Evolutionary conservation across 2,888 invertebrate species (phyloP), one percentile per base, ranked within the genome.

Genomic region (Ochropacha duplaris): DNA sequence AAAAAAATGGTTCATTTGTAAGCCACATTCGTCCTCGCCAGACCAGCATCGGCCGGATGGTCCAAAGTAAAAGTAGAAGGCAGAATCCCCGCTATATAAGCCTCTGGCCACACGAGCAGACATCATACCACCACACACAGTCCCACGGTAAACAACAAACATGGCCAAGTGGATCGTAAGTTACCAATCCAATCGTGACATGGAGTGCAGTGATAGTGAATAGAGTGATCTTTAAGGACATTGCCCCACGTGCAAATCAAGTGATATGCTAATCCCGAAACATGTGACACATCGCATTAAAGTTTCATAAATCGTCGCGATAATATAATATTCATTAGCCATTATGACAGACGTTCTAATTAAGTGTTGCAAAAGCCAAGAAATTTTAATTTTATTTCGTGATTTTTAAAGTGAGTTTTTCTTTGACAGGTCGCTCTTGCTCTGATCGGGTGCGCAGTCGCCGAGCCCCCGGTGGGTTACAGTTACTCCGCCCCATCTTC

Each of bases 381-480:
- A 44, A 44, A 55, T 70, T 64, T 61, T 36, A 44, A 50, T 57
- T 59, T 60, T 58, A 55, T 66, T 65, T 22, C 54, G 50, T 60
- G 26, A 36, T 56, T 55, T 56, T 49, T 55, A 39, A 31, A 54
- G 44, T 54, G 8, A 58, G 58, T 59, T 57, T 60, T 71, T 66
- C 54, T 74, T 69, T 65, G 68, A 39, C 90, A 91, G 92, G 81
- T 92, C 91, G 94, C 96, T 93, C 95, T 96, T 87, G 96, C 96
- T 80, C 91, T 97, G 86, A 94, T 96, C 89, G 96, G 95, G 87
- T 94, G 95, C 83, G 96, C 94, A 76, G 94, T 94, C 69, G 96
- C 97, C 71, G 97, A 97, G 88, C 95, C 96, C 34, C 96, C 96
- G 50, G 94, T 94, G 66, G 96, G 96, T 74, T 96, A 96, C 88